Evolutionary conservation across 2,113 vertebrate genomes (phyloP).

Genomic region (Danionella cerebrum): DNA sequence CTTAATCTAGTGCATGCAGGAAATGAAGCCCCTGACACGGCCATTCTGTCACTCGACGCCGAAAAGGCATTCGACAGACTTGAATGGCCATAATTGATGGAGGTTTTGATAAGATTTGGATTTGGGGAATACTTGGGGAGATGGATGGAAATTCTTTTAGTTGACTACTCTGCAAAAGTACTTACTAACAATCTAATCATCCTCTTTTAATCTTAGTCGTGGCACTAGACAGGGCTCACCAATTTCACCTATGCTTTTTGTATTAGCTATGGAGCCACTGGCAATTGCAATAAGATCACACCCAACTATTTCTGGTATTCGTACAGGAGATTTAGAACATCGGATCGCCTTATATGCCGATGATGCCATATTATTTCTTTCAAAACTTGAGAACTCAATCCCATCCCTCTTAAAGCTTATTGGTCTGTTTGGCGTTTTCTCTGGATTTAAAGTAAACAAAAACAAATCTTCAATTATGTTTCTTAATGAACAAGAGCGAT

Average conservation of each 20-base stretch:
- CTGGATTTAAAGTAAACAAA: neutral
- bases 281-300: neutral
- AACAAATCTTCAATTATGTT: neutral
- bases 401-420: neutral
- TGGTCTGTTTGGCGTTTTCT: neutral
- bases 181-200: slow-evolving; percentile 2
- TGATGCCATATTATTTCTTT: neutral
- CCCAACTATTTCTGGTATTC: neutral
- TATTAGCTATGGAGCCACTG: neutral
- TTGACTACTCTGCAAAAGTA: neutral
- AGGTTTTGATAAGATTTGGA: neutral
- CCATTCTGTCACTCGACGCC: neutral
- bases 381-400: neutral
- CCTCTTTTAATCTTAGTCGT: neutral
- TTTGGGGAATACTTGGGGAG: neutral
- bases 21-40: neutral
- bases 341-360: slow-evolving; percentile 1
- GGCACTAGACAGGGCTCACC: neutral
- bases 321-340: neutral
- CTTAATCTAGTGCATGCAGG: slow-evolving; percentile 18
- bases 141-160: neutral
- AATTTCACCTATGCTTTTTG: neutral
- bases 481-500: neutral
- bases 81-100: slow-evolving; percentile 9
- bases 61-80: slow-evolving; percentile 11